phyloP scores from a whole-genome alignment of 2,797 vertebrate species.

The Agapornis canus region DNA sequence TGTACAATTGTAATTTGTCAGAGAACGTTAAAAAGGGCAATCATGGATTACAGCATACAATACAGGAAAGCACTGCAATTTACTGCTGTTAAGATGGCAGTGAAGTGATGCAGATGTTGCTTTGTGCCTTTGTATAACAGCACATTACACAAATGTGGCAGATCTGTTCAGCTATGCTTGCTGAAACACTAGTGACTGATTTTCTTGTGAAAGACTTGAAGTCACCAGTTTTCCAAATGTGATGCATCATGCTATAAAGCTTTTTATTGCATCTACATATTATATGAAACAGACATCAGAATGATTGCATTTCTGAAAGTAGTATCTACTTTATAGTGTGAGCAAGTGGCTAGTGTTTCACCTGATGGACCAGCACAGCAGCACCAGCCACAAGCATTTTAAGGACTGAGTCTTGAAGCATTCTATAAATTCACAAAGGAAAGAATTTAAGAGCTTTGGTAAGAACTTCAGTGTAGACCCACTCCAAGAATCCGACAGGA shows the following conservation, averaged over 20 bases:
- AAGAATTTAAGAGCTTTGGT: not conserved
- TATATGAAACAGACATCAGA: not conserved
- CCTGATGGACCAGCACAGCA: not conserved
- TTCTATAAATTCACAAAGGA: not conserved
- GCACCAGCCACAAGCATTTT: not conserved
- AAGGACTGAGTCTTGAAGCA: not conserved
- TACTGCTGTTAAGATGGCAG: not conserved
- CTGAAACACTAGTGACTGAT: not conserved
- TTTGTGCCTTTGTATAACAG: not conserved
- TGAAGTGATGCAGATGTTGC: not conserved
- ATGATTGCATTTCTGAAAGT: not conserved
- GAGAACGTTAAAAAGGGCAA: not conserved
- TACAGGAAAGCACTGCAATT: not conserved
- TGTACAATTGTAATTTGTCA: not conserved
- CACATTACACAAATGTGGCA: not conserved
- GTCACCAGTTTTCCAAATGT: not conserved
- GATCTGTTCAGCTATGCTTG: not conserved
- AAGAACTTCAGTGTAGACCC: not conserved
- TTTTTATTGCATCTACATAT: not conserved
- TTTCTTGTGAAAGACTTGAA: not conserved
- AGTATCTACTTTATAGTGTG: not conserved
- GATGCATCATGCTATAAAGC: not conserved
- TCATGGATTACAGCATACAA: not conserved
- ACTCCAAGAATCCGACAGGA: not conserved
- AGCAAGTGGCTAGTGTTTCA: not conserved